Base-by-base conservation (phyloP, 2,888 invertebrate species). In the Erebia palarica region DNA sequence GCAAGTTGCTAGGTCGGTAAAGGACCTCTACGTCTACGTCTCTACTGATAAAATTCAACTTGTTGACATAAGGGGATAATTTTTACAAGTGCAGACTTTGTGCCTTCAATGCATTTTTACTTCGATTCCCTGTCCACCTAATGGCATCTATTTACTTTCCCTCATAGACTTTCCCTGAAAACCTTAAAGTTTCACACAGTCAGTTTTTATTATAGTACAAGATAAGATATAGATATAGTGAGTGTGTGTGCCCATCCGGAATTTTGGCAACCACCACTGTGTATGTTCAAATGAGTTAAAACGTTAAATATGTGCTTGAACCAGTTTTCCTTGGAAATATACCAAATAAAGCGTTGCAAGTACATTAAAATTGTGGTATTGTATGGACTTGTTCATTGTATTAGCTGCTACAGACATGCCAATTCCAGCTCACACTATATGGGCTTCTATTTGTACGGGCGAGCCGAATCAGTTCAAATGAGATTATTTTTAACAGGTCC, bases 301-400 rank as follows among this genome's bases (percentile, higher is more conserved):
- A 80, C 77, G 65, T 83, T 81, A 80, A 82, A 80, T 81, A 78
- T 75, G 75, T 76, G 74, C 78, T 76, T 78, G 77, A 81, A 80
- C 78, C 77, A 81, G 51, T 77, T 80, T 63, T 67, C 18, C 55
- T 65, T 73, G 71, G 73, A 71, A 61, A 69, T 61, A 63, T 67
- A 63, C 71, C 66, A 71, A 67, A 71, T 67, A 71, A 44, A 66
- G 66, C 44, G 57, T 44, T 51, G 42, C 57, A 44, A 68, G 63
- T 11, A 47, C 21, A 71, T 71, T 58, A 66, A 47, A 68, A 47
- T 47, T 18, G 42, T 47, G 44, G 44, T 44, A 58, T 55, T 65
- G 53, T 42, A 36, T n/a, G 18, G 42, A 49, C 49, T 63, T 63
- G 42, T 21, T 49, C 18, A 18, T 55, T 58, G 21, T 42, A 55